Base-by-base conservation (phyloP, 2,113 vertebrate species). In the Edolisoma coerulescens region DNA sequence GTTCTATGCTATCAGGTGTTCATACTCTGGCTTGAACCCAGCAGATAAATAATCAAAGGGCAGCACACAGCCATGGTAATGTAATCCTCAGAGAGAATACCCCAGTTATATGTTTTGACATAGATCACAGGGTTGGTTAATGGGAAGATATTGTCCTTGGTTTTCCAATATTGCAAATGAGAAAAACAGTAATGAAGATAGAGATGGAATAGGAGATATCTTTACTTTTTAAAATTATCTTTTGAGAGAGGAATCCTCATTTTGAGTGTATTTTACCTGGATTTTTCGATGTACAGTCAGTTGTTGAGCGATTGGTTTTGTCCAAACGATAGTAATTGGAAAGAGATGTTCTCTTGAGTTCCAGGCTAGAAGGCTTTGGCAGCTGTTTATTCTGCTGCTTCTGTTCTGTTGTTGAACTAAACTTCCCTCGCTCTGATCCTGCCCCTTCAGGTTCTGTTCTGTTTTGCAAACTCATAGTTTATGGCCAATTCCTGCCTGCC, bases 1-100 rank as follows among this genome's bases (percentile, higher is more conserved):
- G 6, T 67, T 75, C 11, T 68, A 0, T 87, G 35, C 37, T 84
- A 0, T 69, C 37, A 9, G 13, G 14, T 52, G 16, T 65, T 1
- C 5, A 1, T 74, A 17, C 26, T 8, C 24, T 79, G 76, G 19
- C 47, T 47, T 84, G 63, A 41, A 45, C 14, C 11, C 13, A 61
- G 61, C 33, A 59, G 52, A 27, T 33, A 63, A 91, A 89, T 33
- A 42, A 42, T 53, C 9, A 45, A 45, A 30, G 42, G 74, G 57
- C 53, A 50, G 39, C 23, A 26, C 16, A 18, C 16, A n/a, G n/a
- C 14, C 0, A 0, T 49, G n/a, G 5, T 52, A 52, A 71, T 54
- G 26, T 28, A 16, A 35, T 24, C 33, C 11, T 42, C 39, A 20
- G 19, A 17, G 30, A 79, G 5, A 83, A 44, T 33, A 42, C 7